Base-by-base conservation (phyloP, 64 coral and sea anemone genomes). In the Acropora tenuis region DNA sequence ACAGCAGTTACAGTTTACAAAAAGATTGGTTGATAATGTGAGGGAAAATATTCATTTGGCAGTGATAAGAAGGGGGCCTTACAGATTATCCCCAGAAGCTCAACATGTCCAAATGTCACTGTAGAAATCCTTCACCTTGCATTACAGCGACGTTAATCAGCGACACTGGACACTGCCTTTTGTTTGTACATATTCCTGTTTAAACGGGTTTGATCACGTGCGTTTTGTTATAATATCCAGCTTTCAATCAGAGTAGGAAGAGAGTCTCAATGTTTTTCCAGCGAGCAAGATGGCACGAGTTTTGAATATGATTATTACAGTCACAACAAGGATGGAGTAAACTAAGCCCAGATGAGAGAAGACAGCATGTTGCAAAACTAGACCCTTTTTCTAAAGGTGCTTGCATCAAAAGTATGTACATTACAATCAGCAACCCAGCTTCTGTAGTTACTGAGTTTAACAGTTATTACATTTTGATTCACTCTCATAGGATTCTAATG, bases 311-410 rank as follows among this genome's bases (percentile, higher is more conserved):
- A 30, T 30, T 30, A 30, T 30, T 30, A 30, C 30, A 30, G 30
- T 30, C 47, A 40, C 13, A 18, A 47, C 17, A 8, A 18, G 81
- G 30, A 41, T 72, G 69, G 69, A 41, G 18, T 30, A 72, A 72
- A 72, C 18, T 72, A 41, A 72, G 69, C 30, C 69, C 69, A 72
- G 69, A 63, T 8, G 59, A 63, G 59, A 63, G 59, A 63, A 63
- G 59, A 82, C 45, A 82, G n/a, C 46, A 82, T 59, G 8, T 82
- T 48, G 80, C 45, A 50, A 82, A 82, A 82, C 50, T 82, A 41
- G 48, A 82, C 50, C 80, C 2, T 3, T 82, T 82, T 13, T 82
- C 42, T 50, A 82, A 57, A 59, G 53, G 46, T 50, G 50, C 43
- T 59, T 47, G 42, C 30, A 50, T 82, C 50, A 30, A 30, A 82